Evolutionary conservation across 2,888 invertebrate species (phyloP), one percentile per base, ranked within the genome.

Genomic region (Sinohyriopsis cumingii): DNA sequence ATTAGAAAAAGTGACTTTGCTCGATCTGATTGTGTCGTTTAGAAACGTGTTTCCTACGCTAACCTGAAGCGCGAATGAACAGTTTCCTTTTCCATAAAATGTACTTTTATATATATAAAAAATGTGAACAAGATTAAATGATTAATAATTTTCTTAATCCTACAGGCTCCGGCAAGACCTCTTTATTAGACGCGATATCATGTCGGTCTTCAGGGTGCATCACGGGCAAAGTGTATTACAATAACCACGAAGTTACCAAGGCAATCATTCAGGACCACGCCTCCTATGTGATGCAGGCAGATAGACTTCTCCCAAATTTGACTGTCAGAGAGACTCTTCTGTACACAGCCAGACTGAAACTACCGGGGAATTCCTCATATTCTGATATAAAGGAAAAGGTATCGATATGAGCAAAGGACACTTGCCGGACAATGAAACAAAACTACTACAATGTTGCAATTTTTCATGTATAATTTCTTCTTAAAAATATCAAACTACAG

Each of bases 101-200:
- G 7, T 33, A 33, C 7, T 28, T 28, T 28, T 28, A 28, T 28
- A 28, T 5, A 28, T 28, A n/a, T n/a, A n/a, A n/a, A n/a, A n/a
- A n/a, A n/a, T n/a, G n/a, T n/a, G n/a, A n/a, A n/a, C n/a, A n/a
- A n/a, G 28, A 28, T 28, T 28, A 28, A 28, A 28, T 5, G 28
- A 28, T 4, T 28, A 28, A 28, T 28, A 28, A 2, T 28, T 28
- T 28, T 28, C 28, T 28, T 33, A 5, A 5, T 33, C 12, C 63
- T 66, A 45, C 18, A 80, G 96, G 96, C 18, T 96, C 97, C 79
- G 98, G 98, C 1, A 98, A 98, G 88, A 93, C 96, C 59, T 97
- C 97, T 0, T 92, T 99, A 3, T 91, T 99, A 18, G 97, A 98
- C 89, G 97, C 98, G 19, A 96, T 98, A 71, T 89, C 91, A 3